phyloP scores from a whole-genome alignment of 2,113 vertebrate species.

The Atherinomorus stipes region DNA sequence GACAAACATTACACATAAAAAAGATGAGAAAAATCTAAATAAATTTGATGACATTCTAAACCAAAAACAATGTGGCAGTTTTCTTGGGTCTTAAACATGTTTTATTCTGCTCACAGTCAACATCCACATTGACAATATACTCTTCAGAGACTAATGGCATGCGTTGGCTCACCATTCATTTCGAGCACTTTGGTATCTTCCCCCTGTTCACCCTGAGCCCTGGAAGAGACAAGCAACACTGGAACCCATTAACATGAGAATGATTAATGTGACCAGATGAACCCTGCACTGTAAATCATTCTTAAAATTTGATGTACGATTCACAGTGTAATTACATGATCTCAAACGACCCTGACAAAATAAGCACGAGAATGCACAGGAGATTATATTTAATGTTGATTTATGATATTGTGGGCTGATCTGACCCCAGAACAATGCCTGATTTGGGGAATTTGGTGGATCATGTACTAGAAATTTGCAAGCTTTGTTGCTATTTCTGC shows the following conservation, averaged over 20 bases:
- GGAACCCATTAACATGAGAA: conserved; percentile 60
- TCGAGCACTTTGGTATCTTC: conserved; percentile 55
- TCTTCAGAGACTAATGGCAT: conserved; percentile 62
- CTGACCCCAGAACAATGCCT: conserved; percentile 2
- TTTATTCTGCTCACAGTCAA: conserved; percentile 52
- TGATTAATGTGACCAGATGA: conserved; percentile 70
- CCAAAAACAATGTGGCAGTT: neutral
- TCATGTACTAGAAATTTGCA: neutral
- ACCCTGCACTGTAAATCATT: conserved; percentile 69
- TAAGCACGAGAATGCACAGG: conserved; percentile 44
- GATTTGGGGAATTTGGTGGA: neutral
- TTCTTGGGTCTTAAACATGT: conserved; percentile 14
- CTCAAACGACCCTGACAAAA: conserved; percentile 66
- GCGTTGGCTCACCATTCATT: conserved; percentile 53
- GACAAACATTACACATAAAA: neutral
- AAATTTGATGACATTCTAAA: neutral
- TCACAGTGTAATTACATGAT: conserved; percentile 63
- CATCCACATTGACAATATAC: conserved; percentile 42
- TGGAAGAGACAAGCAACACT: conserved; percentile 54
- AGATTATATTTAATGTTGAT: conserved; percentile 60
- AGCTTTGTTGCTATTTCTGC: neutral
- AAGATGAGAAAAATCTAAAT: neutral
- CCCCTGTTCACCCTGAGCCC: conserved; percentile 43
- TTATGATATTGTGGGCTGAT: conserved; percentile 40
- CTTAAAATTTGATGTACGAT: conserved; percentile 57